Conservation (phyloP, 1,140 invertebrate genomes). For the Gonatopus flavifemur region DNA sequence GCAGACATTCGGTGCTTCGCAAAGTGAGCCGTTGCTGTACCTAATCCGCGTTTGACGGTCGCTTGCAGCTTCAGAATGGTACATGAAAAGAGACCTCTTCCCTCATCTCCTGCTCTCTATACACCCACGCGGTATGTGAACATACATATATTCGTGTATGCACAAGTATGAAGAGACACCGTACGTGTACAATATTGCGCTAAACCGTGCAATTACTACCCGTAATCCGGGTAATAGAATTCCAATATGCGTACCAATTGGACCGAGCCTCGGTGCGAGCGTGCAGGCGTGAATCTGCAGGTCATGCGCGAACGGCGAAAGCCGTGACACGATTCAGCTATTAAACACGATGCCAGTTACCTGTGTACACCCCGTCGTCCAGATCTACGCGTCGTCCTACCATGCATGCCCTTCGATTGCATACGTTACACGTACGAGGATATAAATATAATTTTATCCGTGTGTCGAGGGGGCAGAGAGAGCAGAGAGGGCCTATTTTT, state of each 20-base stretch:
- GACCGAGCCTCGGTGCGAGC: slow-evolving; percentile 29
- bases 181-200: slow-evolving; percentile 34
- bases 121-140: too few relatives aligned
- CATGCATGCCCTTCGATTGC: too few relatives aligned
- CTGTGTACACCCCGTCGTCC: too few relatives aligned
- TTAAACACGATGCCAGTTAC: slow-evolving; percentile 25
- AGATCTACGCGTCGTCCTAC: too few relatives aligned
- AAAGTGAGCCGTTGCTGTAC: slow-evolving; percentile 12
- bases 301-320: slow-evolving; percentile 32
- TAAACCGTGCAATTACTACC: slow-evolving; percentile 42
- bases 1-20: slow-evolving; percentile 4
- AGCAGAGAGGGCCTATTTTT: too few relatives aligned
- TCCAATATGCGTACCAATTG: slow-evolving; percentile 46
- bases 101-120: background rate
- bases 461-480: too few relatives aligned
- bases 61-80: slow-evolving; percentile 3
- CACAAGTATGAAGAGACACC: too few relatives aligned
- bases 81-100: background rate
- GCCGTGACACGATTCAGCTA: slow-evolving; percentile 37
- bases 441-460: too few relatives aligned
- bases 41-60: slow-evolving; percentile 29
- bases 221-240: slow-evolving; percentile 44
- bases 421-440: too few relatives aligned
- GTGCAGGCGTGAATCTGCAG: slow-evolving; percentile 26
- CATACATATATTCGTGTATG: too few relatives aligned